Conservation (phyloP, 1,140 invertebrate species). For the Metopolophium dirhodum region DNA sequence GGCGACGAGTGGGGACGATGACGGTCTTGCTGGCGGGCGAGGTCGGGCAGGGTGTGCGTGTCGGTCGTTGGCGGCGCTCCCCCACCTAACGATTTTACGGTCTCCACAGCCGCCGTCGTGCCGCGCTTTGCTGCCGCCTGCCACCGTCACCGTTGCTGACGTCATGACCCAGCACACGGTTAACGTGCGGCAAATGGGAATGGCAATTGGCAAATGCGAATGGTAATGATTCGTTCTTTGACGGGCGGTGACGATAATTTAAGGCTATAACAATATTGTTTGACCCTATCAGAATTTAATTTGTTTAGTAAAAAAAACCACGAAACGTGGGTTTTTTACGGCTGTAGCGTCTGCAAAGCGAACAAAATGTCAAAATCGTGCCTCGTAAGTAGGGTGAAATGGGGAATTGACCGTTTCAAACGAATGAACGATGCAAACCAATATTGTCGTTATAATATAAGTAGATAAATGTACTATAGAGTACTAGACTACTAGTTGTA, state of each 20-base stretch:
- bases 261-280: background rate
- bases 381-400: background rate
- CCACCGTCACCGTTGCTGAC: background rate
- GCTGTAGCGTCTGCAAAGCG: background rate
- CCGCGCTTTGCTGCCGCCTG: conserved; percentile 36
- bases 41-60: background rate
- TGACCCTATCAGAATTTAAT: background rate
- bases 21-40: background rate
- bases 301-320: background rate
- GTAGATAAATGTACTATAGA: too few species aligned
- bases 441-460: background rate
- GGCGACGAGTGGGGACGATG: background rate
- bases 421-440: background rate
- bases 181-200: background rate
- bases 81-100: conserved; percentile 56
- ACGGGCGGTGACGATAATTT: background rate
- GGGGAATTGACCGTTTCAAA: background rate
- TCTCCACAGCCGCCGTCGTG: conserved; percentile 40
- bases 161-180: background rate
- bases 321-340: background rate
- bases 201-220: background rate
- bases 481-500: too few species aligned
- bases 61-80: background rate
- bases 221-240: background rate
- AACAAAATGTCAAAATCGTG: background rate